Conservation (phyloP, 2,888 invertebrate species). For the Plebejus anna region DNA sequence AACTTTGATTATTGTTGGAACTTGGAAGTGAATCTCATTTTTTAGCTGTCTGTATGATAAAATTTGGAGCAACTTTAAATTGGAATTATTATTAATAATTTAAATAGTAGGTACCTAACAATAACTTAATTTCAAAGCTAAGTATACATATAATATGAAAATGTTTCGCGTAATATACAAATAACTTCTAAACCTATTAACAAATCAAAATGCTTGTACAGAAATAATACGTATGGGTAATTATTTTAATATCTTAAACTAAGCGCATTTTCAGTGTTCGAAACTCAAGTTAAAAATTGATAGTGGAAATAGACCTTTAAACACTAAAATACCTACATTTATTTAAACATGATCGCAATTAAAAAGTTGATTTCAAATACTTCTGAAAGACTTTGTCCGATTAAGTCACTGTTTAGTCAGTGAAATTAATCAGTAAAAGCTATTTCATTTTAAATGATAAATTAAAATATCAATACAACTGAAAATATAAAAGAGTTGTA, state of each 20-base stretch:
- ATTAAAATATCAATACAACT: background rate
- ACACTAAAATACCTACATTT: background rate
- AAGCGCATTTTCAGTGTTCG: background rate
- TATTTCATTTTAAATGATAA: background rate
- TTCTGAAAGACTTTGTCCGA: background rate
- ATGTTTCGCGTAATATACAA: background rate
- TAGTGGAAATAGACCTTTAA: background rate
- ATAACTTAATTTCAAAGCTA: background rate
- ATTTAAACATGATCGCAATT: background rate
- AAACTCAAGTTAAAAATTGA: background rate
- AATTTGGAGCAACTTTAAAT: background rate
- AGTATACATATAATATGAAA: background rate
- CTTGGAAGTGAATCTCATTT: too few relatives aligned
- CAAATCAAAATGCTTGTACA: slow-evolving; percentile 6
- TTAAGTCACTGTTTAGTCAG: background rate
- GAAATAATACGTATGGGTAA: background rate
- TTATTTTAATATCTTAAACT: background rate
- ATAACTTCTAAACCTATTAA: background rate
- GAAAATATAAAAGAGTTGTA: background rate
- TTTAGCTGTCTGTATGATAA: background rate
- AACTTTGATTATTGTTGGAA: too few relatives aligned
- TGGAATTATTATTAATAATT: background rate
- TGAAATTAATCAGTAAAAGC: background rate
- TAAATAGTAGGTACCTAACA: background rate
- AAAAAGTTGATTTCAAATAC: background rate